Evolutionary conservation across 2,797 vertebrate species (phyloP), one percentile per base, ranked within the genome.

Genomic region (Aulostomus chinensis): DNA sequence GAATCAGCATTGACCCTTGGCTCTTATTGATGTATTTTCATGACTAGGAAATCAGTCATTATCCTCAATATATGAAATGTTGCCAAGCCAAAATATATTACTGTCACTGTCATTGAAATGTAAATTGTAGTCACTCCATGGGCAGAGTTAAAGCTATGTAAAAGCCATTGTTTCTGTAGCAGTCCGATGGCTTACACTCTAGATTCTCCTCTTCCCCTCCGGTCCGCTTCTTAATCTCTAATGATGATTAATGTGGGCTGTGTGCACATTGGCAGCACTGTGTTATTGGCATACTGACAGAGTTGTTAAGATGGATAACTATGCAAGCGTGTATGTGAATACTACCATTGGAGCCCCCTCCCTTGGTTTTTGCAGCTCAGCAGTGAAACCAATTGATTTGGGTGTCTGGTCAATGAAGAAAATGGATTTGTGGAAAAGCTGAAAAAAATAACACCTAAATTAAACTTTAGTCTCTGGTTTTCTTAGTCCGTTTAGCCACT

Each of bases 271-370:
- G 88, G 81, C 88, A 82, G 76, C 45, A n/a, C 49, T 13, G 32
- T 56, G 68, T 76, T 88, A 88, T 86, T 78, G 85, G 80, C 81
- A 72, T 73, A 41, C 70, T 78, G 83, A 84, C 84, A 80, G 63
- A 53, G 42, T 73, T 84, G 76, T 85, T 85, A 72, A 88, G 83
- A 89, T 88, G 77, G 87, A 87, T 87, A 89, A 81, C 71, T 72
- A 60, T 67, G 53, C 60, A 55, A 63, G 35, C 45, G 38, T 66
- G 66, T 50, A 54, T 63, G 40, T 24, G 18, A 40, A 35, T 36
- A 4, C 28, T 15, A 15, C 45, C 49, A 34, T 29, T 15, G 0
- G 9, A 13, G 33, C 11, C 29, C 21, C 30, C 11, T 26, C 17
- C 31, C n/a, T 8, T 16, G 8, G 3, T 34, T 8, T 52, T 28